phyloP scores from a whole-genome alignment of 2,888 invertebrate genomes.

The Scaptomyza caliginosa region DNA sequence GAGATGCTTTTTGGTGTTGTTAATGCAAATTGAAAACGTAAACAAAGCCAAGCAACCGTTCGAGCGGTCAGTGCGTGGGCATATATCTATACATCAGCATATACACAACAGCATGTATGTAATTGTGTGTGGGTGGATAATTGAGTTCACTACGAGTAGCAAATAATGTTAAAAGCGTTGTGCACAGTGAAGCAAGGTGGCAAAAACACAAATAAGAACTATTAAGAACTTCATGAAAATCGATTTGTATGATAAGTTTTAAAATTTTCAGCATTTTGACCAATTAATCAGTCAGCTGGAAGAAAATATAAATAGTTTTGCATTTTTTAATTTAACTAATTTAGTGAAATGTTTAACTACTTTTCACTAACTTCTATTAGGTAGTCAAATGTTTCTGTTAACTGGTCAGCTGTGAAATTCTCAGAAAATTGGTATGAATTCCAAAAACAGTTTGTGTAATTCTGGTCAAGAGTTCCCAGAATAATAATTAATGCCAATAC shows the following conservation, averaged over 20 bases:
- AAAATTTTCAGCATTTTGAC: not conserved
- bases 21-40: conserved; percentile 63
- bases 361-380: no score
- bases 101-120: not conserved
- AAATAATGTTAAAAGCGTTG: conserved; percentile 23
- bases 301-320: not conserved
- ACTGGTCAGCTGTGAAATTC: no score
- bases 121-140: conserved; percentile 9
- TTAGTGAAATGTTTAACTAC: not conserved
- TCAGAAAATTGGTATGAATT: not conserved
- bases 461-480: not conserved
- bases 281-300: not conserved
- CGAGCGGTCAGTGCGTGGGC: conserved; percentile 19
- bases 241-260: no score
- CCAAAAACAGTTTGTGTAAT: not conserved
- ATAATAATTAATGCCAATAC: not conserved
- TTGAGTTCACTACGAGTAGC: conserved; percentile 16
- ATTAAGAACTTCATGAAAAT: no score
- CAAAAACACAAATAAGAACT: no score
- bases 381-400: no score
- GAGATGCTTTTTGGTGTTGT: conserved; percentile 51
- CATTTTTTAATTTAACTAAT: not conserved
- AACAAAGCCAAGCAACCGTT: conserved; percentile 54
- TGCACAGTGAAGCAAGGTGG: conserved; percentile 25
- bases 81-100: conserved; percentile 6